These are phyloP conservation scores for Alligator mississippiensis DNA, from an alignment of 2,113 vertebrate genomes.

Conservation along the genomic window DNA sequence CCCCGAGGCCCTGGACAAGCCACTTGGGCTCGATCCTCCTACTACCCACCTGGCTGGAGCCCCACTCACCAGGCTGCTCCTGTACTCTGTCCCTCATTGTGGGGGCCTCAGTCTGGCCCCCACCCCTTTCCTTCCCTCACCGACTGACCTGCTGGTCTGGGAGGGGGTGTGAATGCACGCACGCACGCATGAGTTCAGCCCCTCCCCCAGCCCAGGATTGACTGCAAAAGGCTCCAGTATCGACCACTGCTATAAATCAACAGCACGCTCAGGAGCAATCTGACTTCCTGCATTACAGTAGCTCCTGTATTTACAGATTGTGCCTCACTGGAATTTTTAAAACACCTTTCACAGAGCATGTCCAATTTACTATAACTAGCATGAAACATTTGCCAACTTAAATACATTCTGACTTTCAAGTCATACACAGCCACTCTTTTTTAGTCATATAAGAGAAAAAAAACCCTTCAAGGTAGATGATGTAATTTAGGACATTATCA, in stretches of 20 bases:
- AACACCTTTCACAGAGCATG: neutral
- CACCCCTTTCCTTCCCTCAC: too few relatives aligned
- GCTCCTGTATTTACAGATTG: neutral
- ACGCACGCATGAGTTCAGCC: too few relatives aligned
- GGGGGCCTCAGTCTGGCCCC: too few relatives aligned
- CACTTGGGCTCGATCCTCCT: too few relatives aligned
- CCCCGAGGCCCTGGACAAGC: too few relatives aligned
- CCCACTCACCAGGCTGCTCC: too few relatives aligned
- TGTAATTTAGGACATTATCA: neutral
- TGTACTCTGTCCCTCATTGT: too few relatives aligned
- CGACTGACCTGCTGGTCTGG: too few relatives aligned
- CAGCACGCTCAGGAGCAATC: neutral
- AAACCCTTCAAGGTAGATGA: neutral
- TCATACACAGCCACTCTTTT: neutral
- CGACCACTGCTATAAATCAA: neutral
- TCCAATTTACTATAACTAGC: neutral
- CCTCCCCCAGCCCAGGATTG: too few relatives aligned
- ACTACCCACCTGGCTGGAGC: too few relatives aligned
- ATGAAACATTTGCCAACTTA: neutral
- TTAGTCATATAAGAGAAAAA: neutral
- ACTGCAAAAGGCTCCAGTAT: too few relatives aligned
- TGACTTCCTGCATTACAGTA: neutral
- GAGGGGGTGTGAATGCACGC: too few relatives aligned
- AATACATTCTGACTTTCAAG: neutral
- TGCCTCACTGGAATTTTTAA: neutral